Conservation (phyloP, 2,888 invertebrate species). For the Gryllus longicercus region DNA sequence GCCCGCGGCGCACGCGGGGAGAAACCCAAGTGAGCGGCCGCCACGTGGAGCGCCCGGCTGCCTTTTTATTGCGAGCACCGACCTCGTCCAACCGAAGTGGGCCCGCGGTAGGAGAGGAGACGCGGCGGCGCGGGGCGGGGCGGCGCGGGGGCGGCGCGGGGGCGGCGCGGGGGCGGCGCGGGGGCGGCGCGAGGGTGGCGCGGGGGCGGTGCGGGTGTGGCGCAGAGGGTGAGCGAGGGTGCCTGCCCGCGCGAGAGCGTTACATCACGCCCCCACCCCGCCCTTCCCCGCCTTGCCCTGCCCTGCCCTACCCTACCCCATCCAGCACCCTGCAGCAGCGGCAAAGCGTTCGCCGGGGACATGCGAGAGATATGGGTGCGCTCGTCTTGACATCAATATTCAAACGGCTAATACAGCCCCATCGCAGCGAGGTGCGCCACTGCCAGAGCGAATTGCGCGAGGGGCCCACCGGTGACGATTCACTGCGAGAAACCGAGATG, state of each 20-base stretch:
- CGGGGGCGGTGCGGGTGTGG: not conserved
- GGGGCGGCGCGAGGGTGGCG: constrained; percentile 35
- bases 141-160: not conserved
- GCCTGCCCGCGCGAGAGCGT: not conserved
- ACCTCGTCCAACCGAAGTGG: constrained; percentile 38
- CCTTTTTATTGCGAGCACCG: constrained; percentile 39
- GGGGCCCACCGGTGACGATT: too few species aligned
- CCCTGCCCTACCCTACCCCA: not conserved
- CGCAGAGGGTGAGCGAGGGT: not conserved
- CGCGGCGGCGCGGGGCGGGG: not conserved
- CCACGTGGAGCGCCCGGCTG: constrained; percentile 37
- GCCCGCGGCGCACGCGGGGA: not conserved
- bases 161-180: not conserved
- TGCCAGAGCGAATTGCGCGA: too few species aligned
- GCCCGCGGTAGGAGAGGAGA: constrained; percentile 36
- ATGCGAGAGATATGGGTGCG: too few species aligned
- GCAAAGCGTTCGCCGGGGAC: too few species aligned
- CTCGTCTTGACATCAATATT: too few species aligned
- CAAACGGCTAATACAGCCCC: too few species aligned
- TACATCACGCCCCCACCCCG: constrained; percentile 31
- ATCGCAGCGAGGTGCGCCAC: too few species aligned
- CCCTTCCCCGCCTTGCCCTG: constrained; percentile 24
- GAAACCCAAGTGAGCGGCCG: constrained; percentile 33
- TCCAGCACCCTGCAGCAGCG: too few species aligned
- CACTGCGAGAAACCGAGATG: too few species aligned